Conservation (phyloP, 1,140 invertebrate genomes). For the Metaphire vulgaris region DNA sequence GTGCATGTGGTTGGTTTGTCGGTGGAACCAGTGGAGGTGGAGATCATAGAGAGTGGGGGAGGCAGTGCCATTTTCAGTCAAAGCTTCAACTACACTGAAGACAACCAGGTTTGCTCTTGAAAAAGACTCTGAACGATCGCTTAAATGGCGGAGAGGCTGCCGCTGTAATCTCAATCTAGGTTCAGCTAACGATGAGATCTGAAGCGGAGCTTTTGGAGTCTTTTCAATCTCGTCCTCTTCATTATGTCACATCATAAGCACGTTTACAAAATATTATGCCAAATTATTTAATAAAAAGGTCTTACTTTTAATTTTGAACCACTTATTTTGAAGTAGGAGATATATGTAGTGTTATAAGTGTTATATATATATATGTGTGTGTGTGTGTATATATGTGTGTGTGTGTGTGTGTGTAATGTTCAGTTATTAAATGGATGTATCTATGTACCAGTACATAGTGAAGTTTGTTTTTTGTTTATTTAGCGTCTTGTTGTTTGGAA, state of each 20-base stretch:
- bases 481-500: not conserved
- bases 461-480: not conserved
- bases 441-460: not conserved
- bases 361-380: no score
- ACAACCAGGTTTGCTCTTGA: no score
- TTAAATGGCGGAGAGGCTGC: not conserved
- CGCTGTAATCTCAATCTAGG: not conserved
- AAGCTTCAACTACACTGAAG: no score
- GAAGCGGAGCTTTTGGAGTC: not conserved
- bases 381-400: no score
- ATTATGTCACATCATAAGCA: no score
- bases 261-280: no score
- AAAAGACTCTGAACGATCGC: not conserved
- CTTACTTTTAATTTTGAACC: no score
- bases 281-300: no score
- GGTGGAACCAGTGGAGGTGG: not conserved
- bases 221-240: no score
- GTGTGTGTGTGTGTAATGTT: no score
- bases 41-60: not conserved
- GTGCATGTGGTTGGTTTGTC: not conserved
- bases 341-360: not conserved
- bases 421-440: not conserved
- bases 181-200: not conserved
- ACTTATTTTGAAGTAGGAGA: no score
- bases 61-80: not conserved